phyloP scores from a whole-genome alignment of 2,797 vertebrate genomes.

The Psittacula derbiana region DNA sequence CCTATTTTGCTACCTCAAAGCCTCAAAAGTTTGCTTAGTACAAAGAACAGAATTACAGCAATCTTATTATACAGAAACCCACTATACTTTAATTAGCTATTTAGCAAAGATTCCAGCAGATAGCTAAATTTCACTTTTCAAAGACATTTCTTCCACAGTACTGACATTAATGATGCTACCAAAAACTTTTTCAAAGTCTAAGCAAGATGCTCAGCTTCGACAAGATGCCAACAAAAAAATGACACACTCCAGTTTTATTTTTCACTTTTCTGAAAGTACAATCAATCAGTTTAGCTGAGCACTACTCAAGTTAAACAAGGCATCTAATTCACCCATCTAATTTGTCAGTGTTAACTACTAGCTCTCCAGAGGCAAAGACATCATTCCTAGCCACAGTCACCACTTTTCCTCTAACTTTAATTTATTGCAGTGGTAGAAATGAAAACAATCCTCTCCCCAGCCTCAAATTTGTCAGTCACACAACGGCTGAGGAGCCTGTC shows the following conservation, averaged over 20 bases:
- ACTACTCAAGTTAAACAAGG: slow-evolving; percentile 9
- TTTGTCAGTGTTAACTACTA: neutral
- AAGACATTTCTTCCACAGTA: neutral
- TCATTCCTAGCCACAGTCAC: neutral
- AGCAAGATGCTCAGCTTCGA: slow-evolving; percentile 34
- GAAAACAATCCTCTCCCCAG: neutral
- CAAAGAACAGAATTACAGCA: slow-evolving; percentile 16
- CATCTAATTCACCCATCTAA: neutral
- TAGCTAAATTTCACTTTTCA: slow-evolving; percentile 27
- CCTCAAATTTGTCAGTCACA: neutral
- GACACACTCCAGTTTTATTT: neutral
- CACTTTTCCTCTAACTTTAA: neutral
- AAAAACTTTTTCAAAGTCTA: neutral
- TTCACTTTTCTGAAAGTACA: slow-evolving; percentile 22
- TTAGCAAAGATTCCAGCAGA: slow-evolving; percentile 25
- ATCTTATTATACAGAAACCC: neutral
- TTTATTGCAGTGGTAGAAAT: neutral
- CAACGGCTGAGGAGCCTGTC: neutral
- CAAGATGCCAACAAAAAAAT: slow-evolving; percentile 18
- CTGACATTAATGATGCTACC: neutral
- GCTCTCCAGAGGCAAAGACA: neutral
- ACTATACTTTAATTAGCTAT: slow-evolving; percentile 2
- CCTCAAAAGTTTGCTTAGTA: neutral
- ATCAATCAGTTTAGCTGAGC: slow-evolving; percentile 29
- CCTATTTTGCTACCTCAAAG: neutral